Evolutionary conservation across 1,140 invertebrate genomes (phyloP).

Genomic region (Eulimnadia texana): DNA sequence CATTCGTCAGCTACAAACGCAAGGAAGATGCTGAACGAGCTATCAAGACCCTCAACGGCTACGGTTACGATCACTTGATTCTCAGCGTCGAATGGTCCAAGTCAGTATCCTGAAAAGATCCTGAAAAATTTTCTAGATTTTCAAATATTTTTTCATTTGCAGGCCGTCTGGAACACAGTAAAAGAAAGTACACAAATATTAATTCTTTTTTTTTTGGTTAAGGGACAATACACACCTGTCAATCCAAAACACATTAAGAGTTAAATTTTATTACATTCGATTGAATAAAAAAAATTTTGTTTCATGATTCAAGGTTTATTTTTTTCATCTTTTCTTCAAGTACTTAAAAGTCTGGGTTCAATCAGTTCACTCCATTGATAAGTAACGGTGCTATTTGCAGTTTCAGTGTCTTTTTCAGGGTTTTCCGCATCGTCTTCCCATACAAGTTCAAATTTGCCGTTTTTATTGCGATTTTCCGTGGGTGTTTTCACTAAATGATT

Average conservation of each 20-base stretch:
- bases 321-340: neutral
- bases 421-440: neutral
- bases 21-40: conserved; percentile 79
- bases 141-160: neutral
- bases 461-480: neutral
- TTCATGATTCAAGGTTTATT: no score
- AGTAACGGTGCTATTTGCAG: neutral
- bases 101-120: conserved; percentile 22
- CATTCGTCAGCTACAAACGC: conserved; percentile 89
- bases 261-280: no score
- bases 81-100: conserved; percentile 98
- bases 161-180: conserved; percentile 19
- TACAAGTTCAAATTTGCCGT: neutral
- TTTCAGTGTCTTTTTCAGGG: no score
- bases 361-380: neutral
- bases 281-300: no score
- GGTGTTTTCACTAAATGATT: neutral
- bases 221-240: no score
- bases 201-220: no score
- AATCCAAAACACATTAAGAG: no score
- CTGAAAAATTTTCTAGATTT: neutral
- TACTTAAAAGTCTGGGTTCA: neutral
- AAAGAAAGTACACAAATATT: neutral
- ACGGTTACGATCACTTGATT: conserved; percentile 97
- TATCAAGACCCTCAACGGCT: conserved; percentile 76